Evolutionary conservation across 2,113 vertebrate species (phyloP).

Genomic region (Haplotaxodon microlepis): DNA sequence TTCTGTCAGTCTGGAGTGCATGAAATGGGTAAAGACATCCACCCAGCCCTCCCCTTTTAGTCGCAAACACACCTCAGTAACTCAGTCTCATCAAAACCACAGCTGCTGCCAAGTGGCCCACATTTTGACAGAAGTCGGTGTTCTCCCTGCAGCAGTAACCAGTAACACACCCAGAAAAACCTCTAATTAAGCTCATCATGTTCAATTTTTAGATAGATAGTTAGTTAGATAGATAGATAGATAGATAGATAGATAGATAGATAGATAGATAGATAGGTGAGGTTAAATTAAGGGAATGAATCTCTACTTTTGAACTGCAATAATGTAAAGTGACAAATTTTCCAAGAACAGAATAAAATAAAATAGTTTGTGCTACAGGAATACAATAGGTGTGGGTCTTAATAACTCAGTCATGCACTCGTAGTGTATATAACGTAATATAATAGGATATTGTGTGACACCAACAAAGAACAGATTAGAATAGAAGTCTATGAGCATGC

Average conservation of each 20-base stretch:
- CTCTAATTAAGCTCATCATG: slow-evolving; percentile 29
- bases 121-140: slow-evolving; percentile 18
- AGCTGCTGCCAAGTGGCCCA: slow-evolving; percentile 49
- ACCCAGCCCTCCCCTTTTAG: background rate
- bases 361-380: background rate
- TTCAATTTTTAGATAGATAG: background rate
- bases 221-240: background rate
- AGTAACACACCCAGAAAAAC: background rate
- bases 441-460: background rate
- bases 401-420: background rate
- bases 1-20: background rate
- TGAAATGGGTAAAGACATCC: background rate
- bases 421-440: background rate
- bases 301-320: background rate
- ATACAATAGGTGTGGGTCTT: background rate
- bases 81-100: slow-evolving; percentile 2
- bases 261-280: background rate
- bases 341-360: background rate
- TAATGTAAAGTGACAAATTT: background rate
- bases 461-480: background rate
- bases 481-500: background rate
- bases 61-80: slow-evolving; percentile 10
- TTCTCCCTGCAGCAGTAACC: slow-evolving; percentile 27
- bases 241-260: background rate
- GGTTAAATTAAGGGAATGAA: background rate